phyloP scores from a whole-genome alignment of 2,797 vertebrate species.

The Decapterus maruadsi region DNA sequence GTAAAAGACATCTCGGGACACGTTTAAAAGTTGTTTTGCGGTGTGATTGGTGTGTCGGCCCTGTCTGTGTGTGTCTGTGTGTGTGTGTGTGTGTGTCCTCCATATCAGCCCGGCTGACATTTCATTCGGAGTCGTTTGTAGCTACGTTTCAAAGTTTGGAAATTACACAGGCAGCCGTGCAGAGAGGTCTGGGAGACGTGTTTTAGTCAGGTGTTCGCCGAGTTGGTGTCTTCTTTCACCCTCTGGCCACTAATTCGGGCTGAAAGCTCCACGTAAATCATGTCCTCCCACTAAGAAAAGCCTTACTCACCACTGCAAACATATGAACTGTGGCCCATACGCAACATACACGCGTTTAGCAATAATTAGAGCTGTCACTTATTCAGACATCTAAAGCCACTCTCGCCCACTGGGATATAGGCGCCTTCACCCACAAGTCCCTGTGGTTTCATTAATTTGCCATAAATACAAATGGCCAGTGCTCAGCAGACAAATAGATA shows the following conservation, averaged over 20 bases:
- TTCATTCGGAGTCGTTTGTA: slow-evolving; percentile 52
- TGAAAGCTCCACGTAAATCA: slow-evolving; percentile 84
- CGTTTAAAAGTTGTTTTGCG: slow-evolving; percentile 36
- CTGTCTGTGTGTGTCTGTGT: no score
- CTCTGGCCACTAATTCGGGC: slow-evolving; percentile 81
- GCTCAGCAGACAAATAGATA: slow-evolving; percentile 7
- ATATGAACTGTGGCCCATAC: slow-evolving; percentile 28
- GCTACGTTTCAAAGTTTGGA: slow-evolving; percentile 49
- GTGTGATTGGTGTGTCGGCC: slow-evolving; percentile 33
- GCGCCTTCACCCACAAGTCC: slow-evolving; percentile 15
- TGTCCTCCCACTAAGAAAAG: slow-evolving; percentile 64
- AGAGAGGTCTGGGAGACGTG: slow-evolving; percentile 51
- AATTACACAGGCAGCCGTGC: slow-evolving; percentile 40
- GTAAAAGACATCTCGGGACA: slow-evolving; percentile 33
- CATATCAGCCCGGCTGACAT: slow-evolving; percentile 28
- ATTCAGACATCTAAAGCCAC: background rate
- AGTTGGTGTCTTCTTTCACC: slow-evolving; percentile 85
- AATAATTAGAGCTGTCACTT: slow-evolving; percentile 51
- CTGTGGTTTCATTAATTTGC: slow-evolving; percentile 2
- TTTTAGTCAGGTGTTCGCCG: slow-evolving; percentile 75
- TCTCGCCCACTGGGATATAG: background rate
- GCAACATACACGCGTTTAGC: slow-evolving; percentile 43
- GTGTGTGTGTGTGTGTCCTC: background rate
- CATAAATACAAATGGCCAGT: background rate
- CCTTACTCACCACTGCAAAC: slow-evolving; percentile 46